A percentile compares a stretch with the other conserved stretches of the same genome.
Evolutionary conservation across 2,888 invertebrate species (phyloP).

Genomic region (Nebria brevicollis): DNA sequence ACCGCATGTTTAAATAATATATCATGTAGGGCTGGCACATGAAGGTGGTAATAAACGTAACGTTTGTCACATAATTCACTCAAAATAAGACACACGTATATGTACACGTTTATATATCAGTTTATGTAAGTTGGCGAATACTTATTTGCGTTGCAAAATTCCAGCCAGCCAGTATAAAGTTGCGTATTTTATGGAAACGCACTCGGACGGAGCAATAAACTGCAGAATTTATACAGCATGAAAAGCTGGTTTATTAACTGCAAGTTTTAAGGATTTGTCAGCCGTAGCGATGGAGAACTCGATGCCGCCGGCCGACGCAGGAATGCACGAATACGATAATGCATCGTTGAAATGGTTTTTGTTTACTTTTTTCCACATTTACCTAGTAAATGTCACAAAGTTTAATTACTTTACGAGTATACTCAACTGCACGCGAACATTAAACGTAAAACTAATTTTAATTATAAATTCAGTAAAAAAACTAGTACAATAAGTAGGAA

Average conservation of each 20-base stretch:
- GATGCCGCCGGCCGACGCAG: slow-evolving; percentile 8
- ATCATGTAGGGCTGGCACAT: slow-evolving; percentile 37
- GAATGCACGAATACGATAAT: background rate
- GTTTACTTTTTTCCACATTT: background rate
- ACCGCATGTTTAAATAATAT: slow-evolving; percentile 39
- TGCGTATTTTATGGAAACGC: slow-evolving; percentile 37
- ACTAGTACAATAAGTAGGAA: no score
- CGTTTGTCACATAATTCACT: slow-evolving; percentile 44
- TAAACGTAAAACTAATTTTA: no score
- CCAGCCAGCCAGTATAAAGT: slow-evolving; percentile 27
- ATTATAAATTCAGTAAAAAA: no score
- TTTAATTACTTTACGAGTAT: no score
- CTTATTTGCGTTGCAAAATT: background rate
- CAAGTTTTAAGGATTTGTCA: background rate
- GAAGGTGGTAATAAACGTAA: slow-evolving; percentile 36
- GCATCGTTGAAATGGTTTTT: no score
- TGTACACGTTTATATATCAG: background rate
- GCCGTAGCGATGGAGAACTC: background rate
- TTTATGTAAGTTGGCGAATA: background rate
- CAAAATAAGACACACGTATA: slow-evolving; percentile 7
- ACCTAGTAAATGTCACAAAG: no score
- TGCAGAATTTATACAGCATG: slow-evolving; percentile 31
- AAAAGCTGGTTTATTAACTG: slow-evolving; percentile 10
- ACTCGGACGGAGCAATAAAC: slow-evolving; percentile 25
- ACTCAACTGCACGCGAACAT: no score